phyloP scores from a whole-genome alignment of 2,888 invertebrate species.

The Nephrotoma flavescens region DNA sequence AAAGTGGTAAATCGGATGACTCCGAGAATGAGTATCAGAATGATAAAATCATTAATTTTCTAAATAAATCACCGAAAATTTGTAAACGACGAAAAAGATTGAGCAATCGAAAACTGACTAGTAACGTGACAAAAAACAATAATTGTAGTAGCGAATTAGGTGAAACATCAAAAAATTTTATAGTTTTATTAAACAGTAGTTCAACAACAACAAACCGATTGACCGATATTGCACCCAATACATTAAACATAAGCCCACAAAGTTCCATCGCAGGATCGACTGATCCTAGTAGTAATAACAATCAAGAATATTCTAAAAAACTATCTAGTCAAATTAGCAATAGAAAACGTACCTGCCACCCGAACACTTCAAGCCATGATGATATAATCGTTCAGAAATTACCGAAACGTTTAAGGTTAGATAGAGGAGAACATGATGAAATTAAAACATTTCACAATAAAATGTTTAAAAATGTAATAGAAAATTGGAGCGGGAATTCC shows the following conservation, averaged over 20 bases:
- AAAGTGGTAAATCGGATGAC: conserved; percentile 4
- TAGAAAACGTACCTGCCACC: background rate
- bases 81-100: background rate
- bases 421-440: background rate
- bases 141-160: background rate
- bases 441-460: background rate
- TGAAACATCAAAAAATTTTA: background rate
- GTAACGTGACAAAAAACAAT: background rate
- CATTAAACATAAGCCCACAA: background rate
- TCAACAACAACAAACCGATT: background rate
- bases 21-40: background rate
- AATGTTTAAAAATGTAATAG: conserved; percentile 1
- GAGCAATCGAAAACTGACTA: background rate
- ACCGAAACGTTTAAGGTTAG: background rate
- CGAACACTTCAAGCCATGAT: background rate
- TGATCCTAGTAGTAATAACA: background rate
- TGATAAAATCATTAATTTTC: background rate
- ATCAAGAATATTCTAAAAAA: background rate
- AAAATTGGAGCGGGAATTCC: background rate
- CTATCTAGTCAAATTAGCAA: background rate
- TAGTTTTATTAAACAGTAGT: background rate
- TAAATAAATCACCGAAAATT: conserved; percentile 3
- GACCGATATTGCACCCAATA: background rate
- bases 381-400: background rate
- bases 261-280: background rate